Conservation (phyloP, 2,797 vertebrate species). For the Pantherophis vulpinus region DNA sequence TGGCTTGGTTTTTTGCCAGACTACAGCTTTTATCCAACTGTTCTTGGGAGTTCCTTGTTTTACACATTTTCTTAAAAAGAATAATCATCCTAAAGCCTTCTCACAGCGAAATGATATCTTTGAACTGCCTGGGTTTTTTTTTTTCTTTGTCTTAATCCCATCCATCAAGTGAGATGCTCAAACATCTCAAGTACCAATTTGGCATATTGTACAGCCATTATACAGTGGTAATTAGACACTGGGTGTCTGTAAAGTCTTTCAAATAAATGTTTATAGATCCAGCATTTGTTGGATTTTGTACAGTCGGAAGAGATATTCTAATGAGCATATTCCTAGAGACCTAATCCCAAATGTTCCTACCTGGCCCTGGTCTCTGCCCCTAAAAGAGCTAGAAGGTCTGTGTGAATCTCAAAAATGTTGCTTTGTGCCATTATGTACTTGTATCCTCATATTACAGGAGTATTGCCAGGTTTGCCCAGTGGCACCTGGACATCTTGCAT, state of each 20-base stretch:
- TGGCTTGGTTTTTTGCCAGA: neutral
- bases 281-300: slow-evolving; percentile 56
- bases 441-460: neutral
- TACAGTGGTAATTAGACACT: slow-evolving; percentile 58
- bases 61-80: neutral
- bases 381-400: neutral
- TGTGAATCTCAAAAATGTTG: neutral
- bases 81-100: neutral
- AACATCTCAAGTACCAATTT: slow-evolving; percentile 39
- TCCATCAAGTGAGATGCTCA: slow-evolving; percentile 26
- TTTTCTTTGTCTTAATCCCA: slow-evolving; percentile 34
- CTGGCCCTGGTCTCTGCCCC: neutral
- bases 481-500: neutral
- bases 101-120: neutral
- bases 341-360: neutral
- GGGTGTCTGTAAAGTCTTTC: slow-evolving; percentile 61
- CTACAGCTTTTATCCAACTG: neutral
- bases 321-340: neutral
- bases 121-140: slow-evolving; percentile 30
- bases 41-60: neutral
- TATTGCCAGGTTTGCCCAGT: neutral
- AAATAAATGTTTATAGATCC: slow-evolving; percentile 48
- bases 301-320: slow-evolving; percentile 24
- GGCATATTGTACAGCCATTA: slow-evolving; percentile 66
- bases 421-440: neutral